phyloP scores from a whole-genome alignment of 1,140 invertebrate genomes.

The Drosophila pallidifrons region DNA sequence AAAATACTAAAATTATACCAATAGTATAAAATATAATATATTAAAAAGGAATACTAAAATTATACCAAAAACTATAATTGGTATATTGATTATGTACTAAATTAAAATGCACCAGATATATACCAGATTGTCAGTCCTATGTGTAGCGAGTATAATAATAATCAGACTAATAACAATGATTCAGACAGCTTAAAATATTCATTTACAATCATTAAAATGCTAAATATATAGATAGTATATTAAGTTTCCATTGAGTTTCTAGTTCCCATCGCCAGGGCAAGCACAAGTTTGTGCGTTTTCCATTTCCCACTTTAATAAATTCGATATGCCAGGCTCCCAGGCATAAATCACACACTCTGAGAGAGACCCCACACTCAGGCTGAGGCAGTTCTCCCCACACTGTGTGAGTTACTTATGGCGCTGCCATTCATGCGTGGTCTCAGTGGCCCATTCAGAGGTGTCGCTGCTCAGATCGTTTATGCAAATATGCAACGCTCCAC shows the following conservation, averaged over 20 bases:
- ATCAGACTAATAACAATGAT: conserved; percentile 7
- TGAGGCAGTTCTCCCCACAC: conserved; percentile 29
- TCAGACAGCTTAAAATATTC: conserved; percentile 9
- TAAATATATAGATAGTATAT: conserved; percentile 3
- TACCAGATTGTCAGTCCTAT: too few species aligned
- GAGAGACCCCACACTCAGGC: conserved; percentile 59
- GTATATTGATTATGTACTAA: too few species aligned
- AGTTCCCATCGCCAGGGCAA: conserved; percentile 50
- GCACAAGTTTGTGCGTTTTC: conserved; percentile 67
- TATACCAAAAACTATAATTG: too few species aligned
- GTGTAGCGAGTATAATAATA: not conserved
- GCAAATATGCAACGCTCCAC: conserved; percentile 61
- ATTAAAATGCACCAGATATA: too few species aligned
- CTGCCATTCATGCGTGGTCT: conserved; percentile 73
- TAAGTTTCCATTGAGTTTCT: not conserved
- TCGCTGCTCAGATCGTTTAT: conserved; percentile 68
- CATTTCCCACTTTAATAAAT: conserved; percentile 76
- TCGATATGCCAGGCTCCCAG: conserved; percentile 66
- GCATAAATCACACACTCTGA: conserved; percentile 67
- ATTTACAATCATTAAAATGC: conserved; percentile 11
- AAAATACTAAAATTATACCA: too few species aligned
- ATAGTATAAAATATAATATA: too few species aligned
- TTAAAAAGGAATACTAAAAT: too few species aligned
- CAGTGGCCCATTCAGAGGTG: conserved; percentile 71
- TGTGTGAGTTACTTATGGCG: conserved; percentile 7